These are phyloP conservation scores for Phasia obesa DNA, from an alignment of 2,888 invertebrate species.

Conservation along the genomic window DNA sequence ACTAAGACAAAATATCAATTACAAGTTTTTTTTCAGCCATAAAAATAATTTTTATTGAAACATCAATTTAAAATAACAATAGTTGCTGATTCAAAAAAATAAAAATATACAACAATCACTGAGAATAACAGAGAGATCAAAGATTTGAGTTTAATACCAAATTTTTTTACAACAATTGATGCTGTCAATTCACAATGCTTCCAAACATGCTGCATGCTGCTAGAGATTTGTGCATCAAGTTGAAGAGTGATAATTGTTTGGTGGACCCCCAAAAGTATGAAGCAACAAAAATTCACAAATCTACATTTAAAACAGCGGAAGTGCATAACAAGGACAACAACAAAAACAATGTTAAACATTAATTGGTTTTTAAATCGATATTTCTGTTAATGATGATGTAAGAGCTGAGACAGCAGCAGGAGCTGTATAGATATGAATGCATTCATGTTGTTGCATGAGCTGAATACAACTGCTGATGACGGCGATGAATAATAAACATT, in stretches of 20 bases:
- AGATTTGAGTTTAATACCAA: slow-evolving; percentile 30
- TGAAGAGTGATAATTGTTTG: slow-evolving; percentile 24
- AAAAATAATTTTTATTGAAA: slow-evolving; percentile 31
- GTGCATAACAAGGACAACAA: not conserved
- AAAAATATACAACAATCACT: slow-evolving; percentile 45
- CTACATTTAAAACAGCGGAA: slow-evolving; percentile 36
- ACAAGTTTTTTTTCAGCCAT: not conserved
- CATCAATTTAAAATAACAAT: too few relatives aligned
- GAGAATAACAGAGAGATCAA: slow-evolving; percentile 33
- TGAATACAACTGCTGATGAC: slow-evolving; percentile 31
- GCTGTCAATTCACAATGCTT: slow-evolving; percentile 2
- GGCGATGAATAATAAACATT: slow-evolving; percentile 63
- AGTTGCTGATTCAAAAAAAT: too few relatives aligned
- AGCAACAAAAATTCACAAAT: slow-evolving; percentile 18
- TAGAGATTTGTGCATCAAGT: not conserved
- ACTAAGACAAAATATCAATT: not conserved
- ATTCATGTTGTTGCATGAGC: slow-evolving; percentile 21
- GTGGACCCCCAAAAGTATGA: not conserved
- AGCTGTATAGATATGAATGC: not conserved
- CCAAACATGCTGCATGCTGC: not conserved
- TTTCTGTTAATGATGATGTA: slow-evolving; percentile 47
- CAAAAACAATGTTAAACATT: slow-evolving; percentile 71
- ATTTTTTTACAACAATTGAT: slow-evolving; percentile 30
- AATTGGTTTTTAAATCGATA: slow-evolving; percentile 75
- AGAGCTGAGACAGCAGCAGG: not conserved